Base-by-base conservation (phyloP, 2,888 invertebrate genomes). In the Platerodrilus igneus region DNA sequence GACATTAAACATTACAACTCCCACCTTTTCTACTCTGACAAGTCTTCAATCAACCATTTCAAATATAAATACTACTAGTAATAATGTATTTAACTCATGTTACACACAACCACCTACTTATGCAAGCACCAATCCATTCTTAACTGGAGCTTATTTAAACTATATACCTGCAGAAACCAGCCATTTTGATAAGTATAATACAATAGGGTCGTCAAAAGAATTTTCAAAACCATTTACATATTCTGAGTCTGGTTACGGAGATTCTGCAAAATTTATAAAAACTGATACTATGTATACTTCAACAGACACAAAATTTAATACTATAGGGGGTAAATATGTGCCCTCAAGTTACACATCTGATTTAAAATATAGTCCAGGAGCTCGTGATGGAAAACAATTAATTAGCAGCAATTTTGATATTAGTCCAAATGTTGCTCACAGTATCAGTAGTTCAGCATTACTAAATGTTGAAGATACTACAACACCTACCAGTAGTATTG, bases 61-160 rank as follows among this genome's bases (percentile, higher is more conserved):
- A 11, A 66, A 60, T 29, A 67, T 65, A 14, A 60, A 54, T 41
- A 60, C 62, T 11, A 63, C 60, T 4, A 57, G 62, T 13, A 57
- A 52, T 30, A 62, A 53, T 37, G 59, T 64, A 37, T 65, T 58
- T 42, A 58, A 59, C 21, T 41, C 60, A 26, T 56, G 40, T 39
- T 56, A 55, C 45, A 47, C 44, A 4, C 63, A 60, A 47, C 66
- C 67, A 3, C 62, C 66, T 2, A 67, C 67, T 6, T 70, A 69
- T 45, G 67, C 66, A n/a, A 70, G 69, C 45, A 79, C 79, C 29
- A 79, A 79, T 66, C 79, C 79, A 38, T 79, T 79, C 65, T 66
- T 79, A 56, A 68, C 69, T 3, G 69, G 68, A 2, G 67, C 68
- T 6, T 69, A 69, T 45, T 50, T 69, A 52, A 64, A 64, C 37